Percentiles rank a stretch among this genome's conserved stretches.
Conservation (phyloP, 1,140 invertebrate genomes). For the Cecropterus lyciades region DNA sequence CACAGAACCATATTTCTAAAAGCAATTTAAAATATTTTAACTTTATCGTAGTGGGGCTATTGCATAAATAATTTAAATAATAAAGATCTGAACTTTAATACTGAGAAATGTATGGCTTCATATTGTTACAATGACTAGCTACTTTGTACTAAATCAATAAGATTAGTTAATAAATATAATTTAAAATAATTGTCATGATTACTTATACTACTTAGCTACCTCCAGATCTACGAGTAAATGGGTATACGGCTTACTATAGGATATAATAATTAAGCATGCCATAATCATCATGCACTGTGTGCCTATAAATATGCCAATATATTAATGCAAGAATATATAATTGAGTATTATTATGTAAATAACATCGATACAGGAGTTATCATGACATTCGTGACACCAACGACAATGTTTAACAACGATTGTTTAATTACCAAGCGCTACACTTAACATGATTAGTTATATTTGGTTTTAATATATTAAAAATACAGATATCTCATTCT, state of each 20-base stretch:
- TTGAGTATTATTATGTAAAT: constrained; percentile 61
- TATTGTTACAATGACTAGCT: constrained; percentile 67
- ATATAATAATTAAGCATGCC: constrained; percentile 63
- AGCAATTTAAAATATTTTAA: constrained; percentile 4
- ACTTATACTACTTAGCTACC: constrained; percentile 35
- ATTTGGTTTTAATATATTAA: constrained; percentile 55
- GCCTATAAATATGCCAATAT: constrained; percentile 52
- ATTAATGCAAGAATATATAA: constrained; percentile 55
- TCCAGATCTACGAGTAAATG: constrained; percentile 42
- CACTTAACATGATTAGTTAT: constrained; percentile 64
- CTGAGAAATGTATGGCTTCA: constrained; percentile 24
- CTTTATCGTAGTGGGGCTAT: neutral
- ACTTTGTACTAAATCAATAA: constrained; percentile 70
- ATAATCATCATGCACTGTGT: constrained; percentile 60
- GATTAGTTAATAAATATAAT: constrained; percentile 38
- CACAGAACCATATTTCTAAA: neutral
- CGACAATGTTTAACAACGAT: constrained; percentile 49
- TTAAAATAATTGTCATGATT: constrained; percentile 33
- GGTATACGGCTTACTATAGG: constrained; percentile 45
- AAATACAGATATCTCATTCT: constrained; percentile 72
- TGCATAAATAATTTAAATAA: constrained; percentile 24
- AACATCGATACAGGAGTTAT: constrained; percentile 43
- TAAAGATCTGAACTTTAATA: constrained; percentile 23
- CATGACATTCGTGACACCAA: constrained; percentile 56
- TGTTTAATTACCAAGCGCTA: constrained; percentile 64